phyloP scores from a whole-genome alignment of 2,797 vertebrate genomes.

The Lophius americanus region DNA sequence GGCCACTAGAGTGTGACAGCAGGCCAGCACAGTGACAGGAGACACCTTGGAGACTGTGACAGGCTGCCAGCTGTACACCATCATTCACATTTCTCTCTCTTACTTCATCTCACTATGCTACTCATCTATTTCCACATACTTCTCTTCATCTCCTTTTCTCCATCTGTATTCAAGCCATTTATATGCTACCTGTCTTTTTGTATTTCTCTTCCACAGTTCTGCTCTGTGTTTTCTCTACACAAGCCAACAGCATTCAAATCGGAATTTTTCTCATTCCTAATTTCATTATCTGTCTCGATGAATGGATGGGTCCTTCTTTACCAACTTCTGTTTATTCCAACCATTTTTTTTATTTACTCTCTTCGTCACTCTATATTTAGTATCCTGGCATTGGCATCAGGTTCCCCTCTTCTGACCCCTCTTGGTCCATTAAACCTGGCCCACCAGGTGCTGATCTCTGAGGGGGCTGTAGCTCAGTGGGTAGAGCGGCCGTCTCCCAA shows the following conservation, averaged over 20 bases:
- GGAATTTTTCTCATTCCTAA: conserved; percentile 65
- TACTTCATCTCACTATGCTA: conserved; percentile 66
- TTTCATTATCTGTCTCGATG: conserved; percentile 52
- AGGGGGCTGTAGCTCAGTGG: too few relatives aligned
- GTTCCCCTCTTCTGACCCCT: conserved; percentile 73
- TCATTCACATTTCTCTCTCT: conserved; percentile 76
- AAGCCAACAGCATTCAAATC: conserved; percentile 69
- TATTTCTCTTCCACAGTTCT: conserved; percentile 63
- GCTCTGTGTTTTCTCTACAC: conserved; percentile 39
- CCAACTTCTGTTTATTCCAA: conserved; percentile 21
- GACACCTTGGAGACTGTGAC: conserved; percentile 84
- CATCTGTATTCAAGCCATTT: conserved; percentile 72
- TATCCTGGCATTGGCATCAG: conserved; percentile 61
- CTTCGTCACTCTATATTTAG: conserved; percentile 36
- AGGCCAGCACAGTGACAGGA: conserved; percentile 82
- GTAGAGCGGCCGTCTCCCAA: too few relatives aligned
- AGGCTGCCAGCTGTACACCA: conserved; percentile 82
- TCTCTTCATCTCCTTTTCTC: conserved; percentile 71
- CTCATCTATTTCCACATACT: conserved; percentile 74
- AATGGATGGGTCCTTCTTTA: conserved; percentile 38
- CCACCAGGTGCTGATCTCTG: conserved; percentile 76
- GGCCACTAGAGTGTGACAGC: conserved; percentile 83
- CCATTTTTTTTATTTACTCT: conserved; percentile 14
- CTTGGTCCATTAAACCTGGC: conserved; percentile 78
- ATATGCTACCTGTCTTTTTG: conserved; percentile 70